Evolutionary conservation across 1,140 invertebrate genomes (phyloP).

Genomic region (Pinna nobilis): DNA sequence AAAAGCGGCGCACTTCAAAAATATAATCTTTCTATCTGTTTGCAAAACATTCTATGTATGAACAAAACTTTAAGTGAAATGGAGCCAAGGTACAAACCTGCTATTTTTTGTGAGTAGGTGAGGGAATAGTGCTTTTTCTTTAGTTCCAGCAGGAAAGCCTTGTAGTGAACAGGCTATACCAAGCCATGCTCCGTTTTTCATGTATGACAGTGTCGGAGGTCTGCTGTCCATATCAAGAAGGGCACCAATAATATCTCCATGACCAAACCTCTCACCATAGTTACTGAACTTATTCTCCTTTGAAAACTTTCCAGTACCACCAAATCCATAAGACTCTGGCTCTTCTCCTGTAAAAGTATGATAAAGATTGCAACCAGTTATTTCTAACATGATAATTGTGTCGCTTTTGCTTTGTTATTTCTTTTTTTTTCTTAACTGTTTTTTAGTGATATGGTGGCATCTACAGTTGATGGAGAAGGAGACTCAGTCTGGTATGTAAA

Average conservation of each 20-base stretch:
- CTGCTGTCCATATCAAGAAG: slow-evolving; percentile 81
- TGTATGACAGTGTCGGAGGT: slow-evolving; percentile 82
- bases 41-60: too few species aligned
- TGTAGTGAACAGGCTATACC: slow-evolving; percentile 78
- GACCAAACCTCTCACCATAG: slow-evolving; percentile 83
- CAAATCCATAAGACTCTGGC: slow-evolving; percentile 89
- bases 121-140: slow-evolving; percentile 85
- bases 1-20: too few species aligned
- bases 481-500: too few species aligned
- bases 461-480: too few species aligned
- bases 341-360: slow-evolving; percentile 79
- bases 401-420: neutral
- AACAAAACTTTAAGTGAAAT: too few species aligned
- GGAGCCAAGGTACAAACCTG: too few species aligned
- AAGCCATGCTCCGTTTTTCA: slow-evolving; percentile 87
- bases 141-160: slow-evolving; percentile 72
- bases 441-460: neutral
- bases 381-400: neutral
- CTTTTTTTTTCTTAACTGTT: neutral
- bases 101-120: slow-evolving; percentile 93
- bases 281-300: slow-evolving; percentile 85
- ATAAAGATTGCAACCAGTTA: too few species aligned
- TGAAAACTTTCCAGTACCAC: slow-evolving; percentile 87
- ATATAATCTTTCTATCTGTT: too few species aligned
- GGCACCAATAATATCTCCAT: slow-evolving; percentile 87